Evolutionary conservation across 2,797 vertebrate genomes (phyloP).

Genomic region (Chelon labrosus): DNA sequence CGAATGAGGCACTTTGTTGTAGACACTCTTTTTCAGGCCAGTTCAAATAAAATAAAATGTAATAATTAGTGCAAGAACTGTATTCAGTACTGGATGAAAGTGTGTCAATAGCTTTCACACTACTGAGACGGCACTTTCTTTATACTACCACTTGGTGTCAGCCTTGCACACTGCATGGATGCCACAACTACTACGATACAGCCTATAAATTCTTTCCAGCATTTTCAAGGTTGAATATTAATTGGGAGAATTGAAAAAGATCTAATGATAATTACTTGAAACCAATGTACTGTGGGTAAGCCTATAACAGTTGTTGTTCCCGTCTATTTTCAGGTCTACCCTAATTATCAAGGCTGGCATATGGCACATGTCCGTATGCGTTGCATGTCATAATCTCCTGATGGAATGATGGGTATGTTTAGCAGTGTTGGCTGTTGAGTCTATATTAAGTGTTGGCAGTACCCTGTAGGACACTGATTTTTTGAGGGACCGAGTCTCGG

Average conservation of each 20-base stretch:
- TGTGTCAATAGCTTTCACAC: background rate
- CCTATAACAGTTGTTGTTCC: background rate
- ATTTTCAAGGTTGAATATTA: conserved; percentile 15
- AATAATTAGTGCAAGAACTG: background rate
- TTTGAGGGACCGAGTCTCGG: conserved; percentile 52
- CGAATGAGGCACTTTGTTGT: background rate
- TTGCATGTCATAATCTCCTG: conserved; percentile 36
- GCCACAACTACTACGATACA: background rate
- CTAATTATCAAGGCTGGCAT: conserved; percentile 30
- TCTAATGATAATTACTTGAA: conserved; percentile 34
- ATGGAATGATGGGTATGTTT: conserved; percentile 51
- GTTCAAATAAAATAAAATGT: background rate
- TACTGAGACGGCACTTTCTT: conserved; percentile 1
- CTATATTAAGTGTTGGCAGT: conserved; percentile 63
- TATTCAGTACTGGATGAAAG: background rate
- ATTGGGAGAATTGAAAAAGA: conserved; percentile 24
- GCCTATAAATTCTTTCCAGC: background rate
- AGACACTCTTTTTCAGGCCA: background rate
- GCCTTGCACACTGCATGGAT: conserved; percentile 56
- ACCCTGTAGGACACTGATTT: conserved; percentile 48
- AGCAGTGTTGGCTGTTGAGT: conserved; percentile 36
- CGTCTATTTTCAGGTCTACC: conserved; percentile 41
- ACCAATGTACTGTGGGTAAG: conserved; percentile 5
- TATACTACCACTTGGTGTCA: conserved; percentile 80
- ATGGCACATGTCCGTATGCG: conserved; percentile 11